A percentile compares a stretch with the other conserved stretches of the same genome.
phyloP scores from a whole-genome alignment of 2,797 vertebrate species.

The Falco berigora region DNA sequence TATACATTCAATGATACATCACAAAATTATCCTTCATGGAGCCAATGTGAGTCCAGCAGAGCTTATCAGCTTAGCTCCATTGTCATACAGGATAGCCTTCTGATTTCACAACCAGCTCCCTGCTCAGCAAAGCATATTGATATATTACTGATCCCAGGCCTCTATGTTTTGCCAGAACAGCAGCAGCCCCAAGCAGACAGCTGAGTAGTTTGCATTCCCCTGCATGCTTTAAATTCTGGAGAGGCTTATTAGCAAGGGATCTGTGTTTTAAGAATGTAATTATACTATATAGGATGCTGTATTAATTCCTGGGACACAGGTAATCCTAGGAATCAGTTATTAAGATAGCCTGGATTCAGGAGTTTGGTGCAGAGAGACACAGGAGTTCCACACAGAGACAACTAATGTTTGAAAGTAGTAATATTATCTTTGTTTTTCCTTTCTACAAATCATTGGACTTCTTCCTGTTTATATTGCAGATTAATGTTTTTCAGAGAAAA shows the following conservation, averaged over 20 bases:
- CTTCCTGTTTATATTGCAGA: not conserved
- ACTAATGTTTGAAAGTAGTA: not conserved
- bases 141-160: not conserved
- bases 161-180: not conserved
- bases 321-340: not conserved
- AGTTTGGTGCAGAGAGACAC: not conserved
- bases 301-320: not conserved
- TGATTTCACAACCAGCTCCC: not conserved
- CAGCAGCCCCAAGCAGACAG: not conserved
- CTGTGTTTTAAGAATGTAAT: not conserved
- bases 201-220: not conserved
- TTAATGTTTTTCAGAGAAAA: not conserved
- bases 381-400: not conserved
- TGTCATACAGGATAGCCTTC: not conserved
- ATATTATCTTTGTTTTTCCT: not conserved
- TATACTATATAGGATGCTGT: not conserved
- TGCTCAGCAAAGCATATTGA: not conserved
- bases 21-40: not conserved
- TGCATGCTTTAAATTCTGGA: not conserved
- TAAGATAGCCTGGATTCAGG: not conserved
- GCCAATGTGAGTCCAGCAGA: not conserved
- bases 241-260: not conserved
- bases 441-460: not conserved
- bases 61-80: not conserved
- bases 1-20: not conserved